These are phyloP conservation scores for Melanotaenia pygmaea DNA, from an alignment of 2,797 vertebrate species.

Conservation along the genomic window DNA sequence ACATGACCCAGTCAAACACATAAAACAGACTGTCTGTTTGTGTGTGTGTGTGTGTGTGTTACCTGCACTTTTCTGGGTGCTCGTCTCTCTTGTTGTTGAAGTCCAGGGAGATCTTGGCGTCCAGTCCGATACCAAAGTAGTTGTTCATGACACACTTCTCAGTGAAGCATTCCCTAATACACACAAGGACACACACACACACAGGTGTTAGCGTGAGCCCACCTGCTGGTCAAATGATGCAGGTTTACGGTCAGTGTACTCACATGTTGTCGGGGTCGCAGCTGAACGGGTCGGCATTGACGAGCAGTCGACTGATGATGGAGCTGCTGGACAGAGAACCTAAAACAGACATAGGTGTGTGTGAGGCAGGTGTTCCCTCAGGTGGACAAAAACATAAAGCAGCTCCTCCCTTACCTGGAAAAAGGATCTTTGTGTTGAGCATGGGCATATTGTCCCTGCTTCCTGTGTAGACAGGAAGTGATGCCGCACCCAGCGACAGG, in stretches of 20 bases:
- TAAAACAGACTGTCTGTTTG: slow-evolving; percentile 37
- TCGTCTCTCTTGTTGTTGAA: slow-evolving; percentile 98
- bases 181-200: slow-evolving; percentile 4
- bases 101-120: slow-evolving; percentile 97
- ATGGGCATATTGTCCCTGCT: slow-evolving; percentile 89
- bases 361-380: too few relatives aligned
- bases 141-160: slow-evolving; percentile 99
- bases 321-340: slow-evolving; percentile 90
- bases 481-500: slow-evolving; percentile 86
- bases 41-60: too few relatives aligned
- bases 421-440: slow-evolving; percentile 92
- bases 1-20: background rate
- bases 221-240: background rate
- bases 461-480: slow-evolving; percentile 90
- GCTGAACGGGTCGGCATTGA: slow-evolving; percentile 92
- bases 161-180: slow-evolving; percentile 88
- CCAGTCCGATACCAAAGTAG: slow-evolving; percentile 97
- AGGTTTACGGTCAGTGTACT: slow-evolving; percentile 39
- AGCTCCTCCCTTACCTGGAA: slow-evolving; percentile 84
- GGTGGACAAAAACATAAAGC: background rate
- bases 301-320: slow-evolving; percentile 91
- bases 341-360: slow-evolving; percentile 51
- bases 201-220: background rate
- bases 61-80: slow-evolving; percentile 97
- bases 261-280: slow-evolving; percentile 93